phyloP scores from a whole-genome alignment of 2,888 invertebrate species.

The Fissipunctia ypsillon region DNA sequence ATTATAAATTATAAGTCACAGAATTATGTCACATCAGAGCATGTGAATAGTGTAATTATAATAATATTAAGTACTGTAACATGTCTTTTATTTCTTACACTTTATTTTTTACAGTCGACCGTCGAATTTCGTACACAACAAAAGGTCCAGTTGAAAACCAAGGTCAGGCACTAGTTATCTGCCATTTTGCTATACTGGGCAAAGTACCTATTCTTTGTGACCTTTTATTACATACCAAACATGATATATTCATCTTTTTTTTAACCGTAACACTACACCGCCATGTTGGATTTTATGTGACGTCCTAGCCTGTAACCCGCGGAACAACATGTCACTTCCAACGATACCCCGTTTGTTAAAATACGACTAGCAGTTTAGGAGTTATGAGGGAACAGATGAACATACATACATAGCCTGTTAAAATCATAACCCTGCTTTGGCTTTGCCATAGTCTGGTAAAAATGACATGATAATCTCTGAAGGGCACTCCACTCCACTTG shows the following conservation, averaged over 20 bases:
- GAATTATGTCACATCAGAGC: constrained; percentile 74
- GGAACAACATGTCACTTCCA: neutral
- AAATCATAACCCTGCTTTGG: neutral
- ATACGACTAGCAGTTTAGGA: neutral
- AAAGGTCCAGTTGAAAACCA: neutral
- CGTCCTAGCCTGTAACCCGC: neutral
- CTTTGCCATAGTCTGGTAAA: neutral
- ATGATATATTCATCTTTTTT: neutral
- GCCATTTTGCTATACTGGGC: neutral
- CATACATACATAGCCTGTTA: neutral
- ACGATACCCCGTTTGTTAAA: neutral
- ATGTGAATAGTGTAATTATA: constrained; percentile 74
- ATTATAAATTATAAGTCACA: constrained; percentile 69
- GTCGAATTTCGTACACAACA: neutral
- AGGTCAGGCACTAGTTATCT: neutral
- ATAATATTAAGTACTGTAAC: constrained; percentile 63
- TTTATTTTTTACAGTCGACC: neutral
- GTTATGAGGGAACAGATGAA: neutral
- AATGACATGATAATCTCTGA: neutral
- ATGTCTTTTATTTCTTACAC: constrained; percentile 55
- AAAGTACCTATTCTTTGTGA: neutral
- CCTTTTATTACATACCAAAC: neutral
- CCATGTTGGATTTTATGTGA: neutral
- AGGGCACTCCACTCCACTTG: neutral
- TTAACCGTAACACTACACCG: neutral